Evolutionary conservation across 2,113 vertebrate genomes (phyloP), one percentile per base, ranked within the genome.

Genomic region (Prolemur simus): DNA sequence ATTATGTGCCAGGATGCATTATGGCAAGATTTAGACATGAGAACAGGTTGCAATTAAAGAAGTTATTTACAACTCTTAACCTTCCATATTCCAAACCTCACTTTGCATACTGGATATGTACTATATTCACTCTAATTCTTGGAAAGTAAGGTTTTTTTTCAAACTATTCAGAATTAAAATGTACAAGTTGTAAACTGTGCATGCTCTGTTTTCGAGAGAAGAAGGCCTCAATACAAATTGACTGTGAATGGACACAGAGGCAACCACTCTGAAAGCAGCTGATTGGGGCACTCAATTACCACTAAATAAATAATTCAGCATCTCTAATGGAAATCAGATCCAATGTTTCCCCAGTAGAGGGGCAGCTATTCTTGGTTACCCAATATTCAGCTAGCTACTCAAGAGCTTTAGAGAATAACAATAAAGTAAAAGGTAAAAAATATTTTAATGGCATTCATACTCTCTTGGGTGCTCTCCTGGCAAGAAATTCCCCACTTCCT

Each of bases 241-340:
- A 87, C 89, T 66, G 27, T 96, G 96, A 98, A 97, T 96, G 93
- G 85, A 92, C 7, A 34, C 74, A 87, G 96, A 96, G 92, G 93
- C 63, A 54, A 52, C 52, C 82, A 73, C 96, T 98, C 87, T 80
- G 96, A 92, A 95, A 91, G 89, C 0, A 93, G 90, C 3, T 97
- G 97, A 98, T 96, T 96, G 96, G 96, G 92, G 15, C 83, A 95
- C 94, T 97, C 10, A 6, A 42, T 95, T 98, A 93, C 95, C 96
- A 97, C 97, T 99, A 98, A 99, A 99, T 99, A 98, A 99, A 99
- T 99, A 98, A 99, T 99, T 98, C 97, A 99, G 89, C 86, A 95
- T 95, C 89, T 73, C 97, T 98, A 98, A 99, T 98, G 98, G 99
- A 98, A 98, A 98, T 97, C 84, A 96, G 98, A 98, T 95, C 93